Percentiles rank a stretch among this genome's conserved stretches.
These are phyloP conservation scores for Lamellibrachia columna DNA, from an alignment of 2,888 invertebrate genomes.

Conservation along the genomic window DNA sequence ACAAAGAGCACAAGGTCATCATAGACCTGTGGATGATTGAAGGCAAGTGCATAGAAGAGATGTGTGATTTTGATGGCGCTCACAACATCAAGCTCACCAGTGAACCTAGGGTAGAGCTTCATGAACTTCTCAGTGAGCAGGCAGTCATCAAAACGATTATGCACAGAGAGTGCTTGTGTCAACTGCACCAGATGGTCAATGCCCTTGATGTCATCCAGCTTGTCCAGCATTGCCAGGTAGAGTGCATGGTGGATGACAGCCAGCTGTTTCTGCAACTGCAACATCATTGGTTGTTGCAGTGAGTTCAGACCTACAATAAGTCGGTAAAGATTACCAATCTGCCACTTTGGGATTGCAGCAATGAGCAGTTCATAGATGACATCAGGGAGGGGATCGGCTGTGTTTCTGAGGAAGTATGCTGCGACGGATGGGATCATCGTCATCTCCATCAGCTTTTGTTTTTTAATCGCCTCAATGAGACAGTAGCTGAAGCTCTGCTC, in stretches of 20 bases:
- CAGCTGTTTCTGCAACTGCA: constrained; percentile 7
- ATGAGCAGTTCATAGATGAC: constrained; percentile 21
- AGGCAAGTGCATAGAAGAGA: constrained; percentile 30
- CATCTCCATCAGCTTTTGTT: constrained; percentile 4
- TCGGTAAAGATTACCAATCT: constrained; percentile 25
- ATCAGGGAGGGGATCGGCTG: constrained; percentile 16
- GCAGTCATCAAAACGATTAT: constrained; percentile 19
- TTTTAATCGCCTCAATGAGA: neutral
- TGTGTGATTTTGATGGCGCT: constrained; percentile 25
- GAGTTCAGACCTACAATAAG: constrained; percentile 25
- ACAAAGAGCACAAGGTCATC: constrained; percentile 36
- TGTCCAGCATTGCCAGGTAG: constrained; percentile 18
- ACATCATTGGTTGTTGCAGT: constrained; percentile 21
- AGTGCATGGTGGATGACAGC: constrained; percentile 16
- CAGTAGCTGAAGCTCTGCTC: neutral
- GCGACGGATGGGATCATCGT: constrained; percentile 17
- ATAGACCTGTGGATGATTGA: constrained; percentile 39
- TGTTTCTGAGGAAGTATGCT: constrained; percentile 22
- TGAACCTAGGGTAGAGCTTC: constrained; percentile 28
- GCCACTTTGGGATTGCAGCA: constrained; percentile 26
- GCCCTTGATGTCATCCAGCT: constrained; percentile 22
- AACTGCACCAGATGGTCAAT: constrained; percentile 20
- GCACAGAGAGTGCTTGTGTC: constrained; percentile 16
- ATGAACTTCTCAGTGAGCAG: constrained; percentile 28
- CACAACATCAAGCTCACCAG: neutral